Evolutionary conservation across 2,888 invertebrate genomes (phyloP), one percentile per base, ranked within the genome.

Genomic region (Strigamia crassipes): DNA sequence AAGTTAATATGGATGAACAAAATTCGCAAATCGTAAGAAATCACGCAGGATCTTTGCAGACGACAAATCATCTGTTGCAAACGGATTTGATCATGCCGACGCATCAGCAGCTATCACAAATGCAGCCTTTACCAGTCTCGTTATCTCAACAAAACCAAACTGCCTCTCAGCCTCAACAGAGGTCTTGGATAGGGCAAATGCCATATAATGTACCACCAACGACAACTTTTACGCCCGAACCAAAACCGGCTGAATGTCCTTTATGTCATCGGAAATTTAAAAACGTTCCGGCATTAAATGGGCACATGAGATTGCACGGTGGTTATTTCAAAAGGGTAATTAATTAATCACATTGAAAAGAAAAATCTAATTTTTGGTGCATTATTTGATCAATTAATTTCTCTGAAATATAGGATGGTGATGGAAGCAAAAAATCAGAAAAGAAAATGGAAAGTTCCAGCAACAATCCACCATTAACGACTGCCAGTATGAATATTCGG

Each of bases 261-360:
- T 91, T 97, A 83, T 99, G 98, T 88, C 95, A 96, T 89, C 92
- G 97, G 85, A 94, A 95, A 88, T 99, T 98, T 90, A 98, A 98
- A 90, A 98, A 97, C 89, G 94, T 97, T 88, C 97, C 97, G 27
- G 98, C 98, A 38, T 92, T 99, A 82, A 99, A 99, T 89, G 98
- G 98, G 10, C 98, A 98, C 88, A 98, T 98, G 98, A 91, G 98
- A 86, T 91, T 98, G 84, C 98, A 99, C 88, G 98, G 98, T 77
- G 97, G 98, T 82, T 98, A 97, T 89, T 95, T 96, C 87, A 97
- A 97, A 89, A 96, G 96, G 92, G 94, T 81, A 77, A 66, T 27
- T 77, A 42, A 3, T 27, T 27, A n/a, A n/a, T n/a, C n/a, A n/a
- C n/a, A n/a, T n/a, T n/a, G 21, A 27, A 66, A 66, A 78, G 18